Evolutionary conservation across 2,113 vertebrate species (phyloP), one percentile per base, ranked within the genome.

Genomic region (Catagonus wagneri): DNA sequence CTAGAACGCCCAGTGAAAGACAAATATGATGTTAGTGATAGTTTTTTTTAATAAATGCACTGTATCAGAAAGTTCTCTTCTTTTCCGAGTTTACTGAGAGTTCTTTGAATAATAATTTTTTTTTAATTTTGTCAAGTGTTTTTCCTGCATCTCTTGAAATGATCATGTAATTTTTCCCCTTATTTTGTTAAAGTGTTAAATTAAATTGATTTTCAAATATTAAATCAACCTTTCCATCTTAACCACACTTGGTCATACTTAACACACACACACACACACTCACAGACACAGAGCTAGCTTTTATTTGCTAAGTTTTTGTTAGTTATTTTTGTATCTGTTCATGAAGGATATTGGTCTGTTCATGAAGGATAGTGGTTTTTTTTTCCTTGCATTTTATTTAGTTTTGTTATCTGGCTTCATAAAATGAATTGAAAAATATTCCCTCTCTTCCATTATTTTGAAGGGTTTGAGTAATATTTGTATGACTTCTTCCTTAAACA

Each of bases 191-290:
- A 54, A 71, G 15, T 74, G 4, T 22, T 36, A 87, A 74, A 50
- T 81, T 87, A 74, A 9, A 81, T 36, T 74, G 75, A 66, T 80
- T 50, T 86, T 79, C 56, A 74, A 65, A 72, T 80, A 95, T 50
- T 91, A 86, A 80, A 91, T 56, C 44, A 80, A 72, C 27, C 56
- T 86, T 86, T 86, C 74, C 63, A 56, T 85, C 22, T 78, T 78
- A 71, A 22, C 3, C 25, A 90, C 36, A 63, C 27, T 68, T 84
- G 23, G 6, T 61, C 23, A 69, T 52, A 60, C 52, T 20, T 95
- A 27, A 29, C 6, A 89, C 15, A 69, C 5, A 78, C 6, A 65
- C 1, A 50, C 56, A 19, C 25, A 60, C 76, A 83, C 54, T 44
- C 27, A 69, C 52, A 68, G 23, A 66, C 7, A 60, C 12, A 69